Evolutionary conservation across 2,113 vertebrate genomes (phyloP).

Genomic region (Anser brachyrhynchus): DNA sequence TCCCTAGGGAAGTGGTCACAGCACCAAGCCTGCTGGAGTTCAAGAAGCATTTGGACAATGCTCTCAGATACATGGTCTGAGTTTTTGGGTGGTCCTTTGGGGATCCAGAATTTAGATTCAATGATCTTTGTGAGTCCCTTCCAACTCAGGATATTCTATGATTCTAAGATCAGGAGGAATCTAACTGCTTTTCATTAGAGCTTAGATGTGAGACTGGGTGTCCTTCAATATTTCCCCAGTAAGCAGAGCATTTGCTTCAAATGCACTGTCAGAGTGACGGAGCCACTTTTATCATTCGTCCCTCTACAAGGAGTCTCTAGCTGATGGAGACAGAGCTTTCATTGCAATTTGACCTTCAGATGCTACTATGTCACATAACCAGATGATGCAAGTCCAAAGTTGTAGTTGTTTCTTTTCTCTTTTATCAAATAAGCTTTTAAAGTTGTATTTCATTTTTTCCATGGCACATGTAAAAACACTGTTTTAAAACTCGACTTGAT

Average conservation of each 20-base stretch:
- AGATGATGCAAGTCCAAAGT: neutral
- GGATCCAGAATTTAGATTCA: no score
- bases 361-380: neutral
- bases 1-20: no score
- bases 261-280: rapidly evolving
- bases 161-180: neutral
- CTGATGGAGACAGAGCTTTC: neutral
- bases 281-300: neutral
- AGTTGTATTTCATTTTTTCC: neutral
- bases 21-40: no score
- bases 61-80: no score
- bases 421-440: neutral
- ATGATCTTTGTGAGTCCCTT: no score
- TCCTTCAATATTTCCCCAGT: neutral
- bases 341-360: neutral
- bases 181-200: neutral
- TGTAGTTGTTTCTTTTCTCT: neutral
- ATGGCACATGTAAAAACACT: neutral
- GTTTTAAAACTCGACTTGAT: conserved; percentile 41
- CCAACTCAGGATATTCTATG: no score
- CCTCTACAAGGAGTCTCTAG: neutral
- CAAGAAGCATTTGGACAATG: no score
- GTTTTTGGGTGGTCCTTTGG: no score
- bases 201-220: neutral
- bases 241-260: neutral